Base-by-base conservation (phyloP, 2,888 invertebrate species). In the Orchesella flavescens region DNA sequence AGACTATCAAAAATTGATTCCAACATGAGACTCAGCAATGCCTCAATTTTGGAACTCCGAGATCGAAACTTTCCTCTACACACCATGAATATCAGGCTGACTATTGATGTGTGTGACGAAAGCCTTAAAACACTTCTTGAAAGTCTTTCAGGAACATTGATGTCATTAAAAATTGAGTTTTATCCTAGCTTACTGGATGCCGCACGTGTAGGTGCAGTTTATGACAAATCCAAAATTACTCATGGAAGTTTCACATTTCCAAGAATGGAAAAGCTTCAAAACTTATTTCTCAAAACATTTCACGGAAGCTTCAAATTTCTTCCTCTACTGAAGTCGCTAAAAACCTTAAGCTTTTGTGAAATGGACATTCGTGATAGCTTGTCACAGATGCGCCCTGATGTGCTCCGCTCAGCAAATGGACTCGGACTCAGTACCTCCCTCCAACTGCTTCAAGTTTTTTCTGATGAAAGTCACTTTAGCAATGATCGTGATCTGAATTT, bases 21-120 rank as follows among this genome's bases (percentile, higher is more conserved):
- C 5, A 85, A 78, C 21, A 85, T 85, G 85, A 77, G 84, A 71
- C 82, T 85, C n/a, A 85, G 80, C 24, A 84, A 85, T 73, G 77
- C 81, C 21, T 85, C 85, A 13, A 65, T 85, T 12, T 23, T 82
- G 21, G 82, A 68, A 13, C 69, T 85, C 1, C 63, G 75, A 59
- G 65, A 73, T 12, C 73, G 84, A 24, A 61, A 84, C 7, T 85
- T 85, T 71, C 79, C 85, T n/a, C 61, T 85, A 3, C 24, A 84
- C 44, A 81, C 63, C 46, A 61, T 85, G 43, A 82, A 85, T 53
- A 74, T 85, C 43, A 84, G 73, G 17, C 53, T 85, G n/a, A 77
- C 81, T 21, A 72, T 73, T 2, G 85, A 85, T 61, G 85, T 85
- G 13, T 63, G 49, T 23, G 73, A 55, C 13, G 23, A 43, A 43